These are phyloP conservation scores for Bubo blakistoni DNA, from an alignment of 2,113 vertebrate genomes.

Conservation along the genomic window DNA sequence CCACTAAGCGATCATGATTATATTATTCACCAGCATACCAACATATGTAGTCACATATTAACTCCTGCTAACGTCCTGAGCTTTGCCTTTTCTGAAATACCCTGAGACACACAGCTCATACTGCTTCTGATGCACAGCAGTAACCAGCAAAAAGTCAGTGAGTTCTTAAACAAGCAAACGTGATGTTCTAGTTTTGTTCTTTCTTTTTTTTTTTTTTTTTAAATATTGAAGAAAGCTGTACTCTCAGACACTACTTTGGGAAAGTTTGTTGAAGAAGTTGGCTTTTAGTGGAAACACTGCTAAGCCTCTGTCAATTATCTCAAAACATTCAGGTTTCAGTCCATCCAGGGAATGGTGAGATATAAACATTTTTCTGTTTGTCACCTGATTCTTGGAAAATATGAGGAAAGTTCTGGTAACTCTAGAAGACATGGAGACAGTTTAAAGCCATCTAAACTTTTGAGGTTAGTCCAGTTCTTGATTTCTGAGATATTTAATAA, in stretches of 20 bases:
- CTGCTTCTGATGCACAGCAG: neutral
- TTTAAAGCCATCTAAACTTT: neutral
- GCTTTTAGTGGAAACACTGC: neutral
- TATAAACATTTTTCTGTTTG: neutral
- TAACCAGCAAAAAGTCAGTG: neutral
- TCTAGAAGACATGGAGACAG: neutral
- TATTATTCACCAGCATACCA: slow-evolving; percentile 56
- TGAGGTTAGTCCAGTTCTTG: neutral
- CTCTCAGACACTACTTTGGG: neutral
- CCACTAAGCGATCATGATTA: neutral
- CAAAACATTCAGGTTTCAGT: neutral
- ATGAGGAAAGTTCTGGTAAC: neutral
- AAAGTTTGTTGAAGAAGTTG: neutral
- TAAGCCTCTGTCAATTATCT: neutral
- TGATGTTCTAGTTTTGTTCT: neutral
- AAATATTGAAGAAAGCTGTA: neutral
- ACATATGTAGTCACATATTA: slow-evolving; percentile 5
- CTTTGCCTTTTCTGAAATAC: neutral
- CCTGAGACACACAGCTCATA: neutral
- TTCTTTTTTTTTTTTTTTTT: neutral
- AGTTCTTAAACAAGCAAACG: neutral
- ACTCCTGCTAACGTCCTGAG: neutral
- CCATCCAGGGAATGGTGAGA: neutral
- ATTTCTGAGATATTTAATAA: neutral
- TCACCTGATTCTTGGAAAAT: neutral